Percentiles rank a stretch among this genome's conserved stretches.
Evolutionary conservation across 2,113 vertebrate species (phyloP).

Genomic region (Urocolius indicus): DNA sequence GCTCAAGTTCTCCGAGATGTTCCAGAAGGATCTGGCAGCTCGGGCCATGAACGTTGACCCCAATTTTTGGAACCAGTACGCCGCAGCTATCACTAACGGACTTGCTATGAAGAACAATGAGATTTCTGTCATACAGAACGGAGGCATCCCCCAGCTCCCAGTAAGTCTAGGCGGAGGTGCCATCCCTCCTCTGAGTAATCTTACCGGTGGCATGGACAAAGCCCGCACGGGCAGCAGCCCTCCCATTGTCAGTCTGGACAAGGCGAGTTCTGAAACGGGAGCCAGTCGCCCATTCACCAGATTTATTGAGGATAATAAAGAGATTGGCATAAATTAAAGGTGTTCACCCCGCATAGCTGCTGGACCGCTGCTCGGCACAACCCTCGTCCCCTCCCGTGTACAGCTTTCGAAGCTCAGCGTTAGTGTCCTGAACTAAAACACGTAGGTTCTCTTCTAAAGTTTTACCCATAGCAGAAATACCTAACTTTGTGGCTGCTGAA

Average conservation of each 20-base stretch:
- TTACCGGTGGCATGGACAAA: constrained; percentile 91
- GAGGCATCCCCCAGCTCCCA: constrained; percentile 93
- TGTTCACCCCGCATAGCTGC: constrained; percentile 72
- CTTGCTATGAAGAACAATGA: constrained; percentile 99
- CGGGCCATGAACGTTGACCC: constrained; percentile 97
- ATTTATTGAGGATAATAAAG: constrained; percentile 98
- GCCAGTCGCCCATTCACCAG: constrained; percentile 90
- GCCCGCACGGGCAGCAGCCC: constrained; percentile 87
- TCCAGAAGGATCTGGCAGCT: constrained; percentile 97
- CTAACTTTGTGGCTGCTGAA: constrained; percentile 86
- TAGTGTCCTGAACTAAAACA: constrained; percentile 60
- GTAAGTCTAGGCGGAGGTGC: constrained; percentile 91
- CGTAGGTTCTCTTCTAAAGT: constrained; percentile 75
- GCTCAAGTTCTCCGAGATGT: constrained; percentile 98
- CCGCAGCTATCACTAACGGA: constrained; percentile 95
- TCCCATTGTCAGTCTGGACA: constrained; percentile 88
- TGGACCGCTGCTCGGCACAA: constrained; percentile 77
- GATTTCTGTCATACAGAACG: constrained; percentile 99
- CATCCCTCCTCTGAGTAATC: constrained; percentile 86
- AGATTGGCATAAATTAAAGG: constrained; percentile 95
- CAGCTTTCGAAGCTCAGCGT: constrained; percentile 71
- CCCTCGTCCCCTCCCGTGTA: constrained; percentile 82
- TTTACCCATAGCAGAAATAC: constrained; percentile 80
- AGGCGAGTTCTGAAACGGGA: constrained; percentile 85
- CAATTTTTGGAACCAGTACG: constrained; percentile 98